Percentiles rank a stretch among this genome's conserved stretches.
Evolutionary conservation across 2,888 invertebrate species (phyloP).

Genomic region (Drosophila birchii): DNA sequence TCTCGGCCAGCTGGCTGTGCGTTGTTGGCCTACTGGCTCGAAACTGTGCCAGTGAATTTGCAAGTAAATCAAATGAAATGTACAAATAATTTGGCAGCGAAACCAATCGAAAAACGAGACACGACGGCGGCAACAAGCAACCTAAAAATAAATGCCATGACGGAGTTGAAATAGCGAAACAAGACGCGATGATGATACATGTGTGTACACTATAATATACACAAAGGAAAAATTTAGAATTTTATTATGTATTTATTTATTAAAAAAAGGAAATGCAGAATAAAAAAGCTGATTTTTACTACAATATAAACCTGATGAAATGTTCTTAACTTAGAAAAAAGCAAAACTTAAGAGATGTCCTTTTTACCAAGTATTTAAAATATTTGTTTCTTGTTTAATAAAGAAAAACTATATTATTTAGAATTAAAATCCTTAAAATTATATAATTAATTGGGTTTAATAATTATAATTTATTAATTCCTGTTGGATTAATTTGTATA

Average conservation of each 20-base stretch:
- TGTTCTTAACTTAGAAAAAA: neutral
- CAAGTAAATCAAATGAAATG: slow-evolving; percentile 58
- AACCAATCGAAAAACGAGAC: slow-evolving; percentile 46
- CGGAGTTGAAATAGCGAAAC: slow-evolving; percentile 32
- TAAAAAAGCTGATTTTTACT: too few species aligned
- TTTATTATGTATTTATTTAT: neutral
- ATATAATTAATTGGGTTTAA: too few species aligned
- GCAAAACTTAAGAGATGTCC: neutral
- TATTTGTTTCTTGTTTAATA: neutral
- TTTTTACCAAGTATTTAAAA: neutral
- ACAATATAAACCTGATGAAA: neutral
- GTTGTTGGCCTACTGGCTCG: slow-evolving; percentile 38
- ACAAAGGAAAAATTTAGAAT: neutral
- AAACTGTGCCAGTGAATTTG: slow-evolving; percentile 72
- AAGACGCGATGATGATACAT: slow-evolving; percentile 24
- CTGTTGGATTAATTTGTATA: neutral
- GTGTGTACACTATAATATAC: neutral
- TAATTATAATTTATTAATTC: too few species aligned
- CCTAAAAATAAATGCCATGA: slow-evolving; percentile 44
- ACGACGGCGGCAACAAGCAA: slow-evolving; percentile 39
- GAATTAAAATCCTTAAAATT: neutral
- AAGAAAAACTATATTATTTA: neutral
- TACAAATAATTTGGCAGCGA: slow-evolving; percentile 45
- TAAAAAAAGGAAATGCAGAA: neutral
- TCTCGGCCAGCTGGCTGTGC: slow-evolving; percentile 32